Conservation (phyloP, 2,113 vertebrate species). For the Propithecus coquereli region DNA sequence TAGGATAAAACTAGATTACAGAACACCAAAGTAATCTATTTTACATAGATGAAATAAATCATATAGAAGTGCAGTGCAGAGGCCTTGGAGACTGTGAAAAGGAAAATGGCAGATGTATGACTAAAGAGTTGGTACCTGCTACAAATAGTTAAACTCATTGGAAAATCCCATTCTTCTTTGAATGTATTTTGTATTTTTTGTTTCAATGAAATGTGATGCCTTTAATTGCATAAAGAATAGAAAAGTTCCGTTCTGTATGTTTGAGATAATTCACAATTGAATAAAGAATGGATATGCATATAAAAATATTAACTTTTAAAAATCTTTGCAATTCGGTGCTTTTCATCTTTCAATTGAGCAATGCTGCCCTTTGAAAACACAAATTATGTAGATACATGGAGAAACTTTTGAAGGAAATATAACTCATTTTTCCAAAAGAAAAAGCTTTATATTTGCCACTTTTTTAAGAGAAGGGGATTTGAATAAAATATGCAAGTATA, state of each 20-base stretch:
- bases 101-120: neutral
- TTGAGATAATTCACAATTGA: neutral
- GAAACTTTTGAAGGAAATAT: neutral
- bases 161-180: neutral
- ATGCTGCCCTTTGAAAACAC: neutral
- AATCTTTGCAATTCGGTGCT: neutral
- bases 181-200: neutral
- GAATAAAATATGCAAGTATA: neutral
- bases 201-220: neutral
- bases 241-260: neutral
- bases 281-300: neutral
- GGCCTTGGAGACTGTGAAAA: neutral
- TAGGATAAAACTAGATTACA: neutral
- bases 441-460: neutral
- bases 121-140: neutral
- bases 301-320: slow-evolving; percentile 5
- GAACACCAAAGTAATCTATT: neutral
- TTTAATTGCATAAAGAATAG: neutral
- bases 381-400: neutral
- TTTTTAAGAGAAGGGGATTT: neutral
- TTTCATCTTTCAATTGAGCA: neutral
- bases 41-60: neutral
- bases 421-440: neutral
- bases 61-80: neutral
- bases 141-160: neutral